Conservation (phyloP, 2,113 vertebrate species). For the Callithrix jacchus region DNA sequence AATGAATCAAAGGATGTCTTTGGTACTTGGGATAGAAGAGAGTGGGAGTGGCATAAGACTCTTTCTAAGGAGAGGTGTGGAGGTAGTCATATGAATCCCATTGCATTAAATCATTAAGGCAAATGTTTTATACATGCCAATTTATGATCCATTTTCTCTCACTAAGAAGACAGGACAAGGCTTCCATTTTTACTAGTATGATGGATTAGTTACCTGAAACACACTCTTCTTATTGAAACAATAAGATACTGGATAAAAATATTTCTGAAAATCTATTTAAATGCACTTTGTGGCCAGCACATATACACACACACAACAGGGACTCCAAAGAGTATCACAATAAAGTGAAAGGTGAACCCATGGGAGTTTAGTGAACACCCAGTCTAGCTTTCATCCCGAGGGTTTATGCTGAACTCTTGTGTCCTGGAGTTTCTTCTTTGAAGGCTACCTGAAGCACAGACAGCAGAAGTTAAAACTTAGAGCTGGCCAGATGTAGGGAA, state of each 20-base stretch:
- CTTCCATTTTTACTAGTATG: background rate
- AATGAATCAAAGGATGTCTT: background rate
- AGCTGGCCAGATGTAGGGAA: background rate
- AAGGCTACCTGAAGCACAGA: background rate
- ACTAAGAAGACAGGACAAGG: background rate
- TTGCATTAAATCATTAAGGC: background rate
- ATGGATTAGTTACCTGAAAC: background rate
- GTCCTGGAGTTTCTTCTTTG: background rate
- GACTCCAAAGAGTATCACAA: background rate
- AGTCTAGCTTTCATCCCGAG: constrained; percentile 9
- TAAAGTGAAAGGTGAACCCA: background rate
- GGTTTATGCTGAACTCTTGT: background rate
- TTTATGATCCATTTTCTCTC: background rate
- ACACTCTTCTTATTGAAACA: background rate
- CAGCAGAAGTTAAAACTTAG: background rate
- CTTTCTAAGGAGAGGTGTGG: background rate
- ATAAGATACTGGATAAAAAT: background rate
- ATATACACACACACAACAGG: background rate
- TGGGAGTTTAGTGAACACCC: background rate
- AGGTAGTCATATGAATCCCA: background rate
- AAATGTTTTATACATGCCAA: background rate
- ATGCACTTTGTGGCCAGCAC: background rate
- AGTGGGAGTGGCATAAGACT: background rate
- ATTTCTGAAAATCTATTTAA: background rate
- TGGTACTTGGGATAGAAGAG: background rate